Percentiles rank a stretch among this genome's conserved stretches.
Evolutionary conservation across 2,797 vertebrate species (phyloP).

Genomic region (Takifugu ocellatus): DNA sequence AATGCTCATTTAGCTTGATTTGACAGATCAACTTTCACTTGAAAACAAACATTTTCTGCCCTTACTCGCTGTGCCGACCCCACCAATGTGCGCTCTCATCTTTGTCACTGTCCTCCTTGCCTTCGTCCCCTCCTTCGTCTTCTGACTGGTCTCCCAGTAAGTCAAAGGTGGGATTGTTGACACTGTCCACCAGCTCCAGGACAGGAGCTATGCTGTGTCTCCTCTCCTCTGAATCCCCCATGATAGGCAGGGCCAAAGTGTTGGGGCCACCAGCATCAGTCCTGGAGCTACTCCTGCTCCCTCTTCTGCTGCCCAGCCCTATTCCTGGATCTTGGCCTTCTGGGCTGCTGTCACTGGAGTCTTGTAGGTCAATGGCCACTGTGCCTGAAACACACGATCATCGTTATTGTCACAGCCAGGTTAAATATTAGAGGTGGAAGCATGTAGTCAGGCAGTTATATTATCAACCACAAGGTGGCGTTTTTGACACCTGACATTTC

Average conservation of each 20-base stretch:
- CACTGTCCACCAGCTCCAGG: constrained; percentile 79
- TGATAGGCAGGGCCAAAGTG: constrained; percentile 73
- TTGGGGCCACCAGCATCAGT: constrained; percentile 66
- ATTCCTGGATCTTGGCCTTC: constrained; percentile 66
- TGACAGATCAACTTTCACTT: neutral
- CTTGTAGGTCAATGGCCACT: constrained; percentile 83
- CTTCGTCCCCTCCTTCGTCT: constrained; percentile 78
- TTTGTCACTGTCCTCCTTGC: constrained; percentile 71
- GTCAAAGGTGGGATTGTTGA: constrained; percentile 76
- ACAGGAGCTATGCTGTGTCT: constrained; percentile 83
- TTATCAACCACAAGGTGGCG: constrained; percentile 54
- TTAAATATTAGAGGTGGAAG: neutral
- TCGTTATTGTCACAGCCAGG: neutral
- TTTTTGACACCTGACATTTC: constrained; percentile 44
- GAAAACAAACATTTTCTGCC: neutral
- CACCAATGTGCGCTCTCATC: constrained; percentile 76
- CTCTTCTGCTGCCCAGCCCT: constrained; percentile 47
- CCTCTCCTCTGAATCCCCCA: constrained; percentile 72
- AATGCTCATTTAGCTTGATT: constrained; percentile 19
- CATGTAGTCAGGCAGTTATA: constrained; percentile 4
- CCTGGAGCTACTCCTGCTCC: constrained; percentile 66
- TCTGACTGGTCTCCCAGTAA: constrained; percentile 81
- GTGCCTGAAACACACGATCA: constrained; percentile 67
- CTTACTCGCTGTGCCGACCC: constrained; percentile 79
- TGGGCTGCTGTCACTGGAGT: constrained; percentile 81